phyloP scores from a whole-genome alignment of 64 coral and sea anemone genomes.

The Pocillopora damicornis region DNA sequence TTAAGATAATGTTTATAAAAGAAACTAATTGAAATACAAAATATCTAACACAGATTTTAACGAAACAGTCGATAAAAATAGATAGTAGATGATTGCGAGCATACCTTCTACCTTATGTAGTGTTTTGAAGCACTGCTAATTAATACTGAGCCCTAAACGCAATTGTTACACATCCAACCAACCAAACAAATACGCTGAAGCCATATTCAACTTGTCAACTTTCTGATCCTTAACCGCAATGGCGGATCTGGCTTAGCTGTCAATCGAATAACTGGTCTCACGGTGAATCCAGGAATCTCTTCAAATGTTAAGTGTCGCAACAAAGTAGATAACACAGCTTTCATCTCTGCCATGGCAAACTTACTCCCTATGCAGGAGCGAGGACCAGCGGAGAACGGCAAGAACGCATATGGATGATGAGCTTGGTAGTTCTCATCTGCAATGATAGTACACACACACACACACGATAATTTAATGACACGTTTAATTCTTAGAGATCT shows the following conservation, averaged over 20 bases:
- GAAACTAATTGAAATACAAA: not conserved
- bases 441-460: not conserved
- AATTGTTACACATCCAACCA: no score
- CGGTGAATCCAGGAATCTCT: constrained; percentile 19
- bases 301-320: constrained; percentile 23
- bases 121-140: no score
- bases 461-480: no score
- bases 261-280: not conserved
- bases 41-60: no score
- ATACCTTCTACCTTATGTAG: no score
- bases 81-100: no score
- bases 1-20: not conserved
- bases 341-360: constrained; percentile 53
- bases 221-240: constrained; percentile 6
- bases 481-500: no score
- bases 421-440: constrained; percentile 7
- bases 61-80: no score
- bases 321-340: constrained; percentile 12
- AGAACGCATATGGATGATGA: constrained; percentile 5
- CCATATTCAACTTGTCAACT: not conserved
- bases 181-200: not conserved
- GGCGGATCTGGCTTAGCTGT: constrained; percentile 28
- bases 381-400: constrained; percentile 46
- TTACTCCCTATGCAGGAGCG: constrained; percentile 45
- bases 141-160: no score